A percentile compares a stretch with the other conserved stretches of the same genome.
Evolutionary conservation across 2,888 invertebrate species (phyloP).

Genomic region (Pomacea canaliculata): DNA sequence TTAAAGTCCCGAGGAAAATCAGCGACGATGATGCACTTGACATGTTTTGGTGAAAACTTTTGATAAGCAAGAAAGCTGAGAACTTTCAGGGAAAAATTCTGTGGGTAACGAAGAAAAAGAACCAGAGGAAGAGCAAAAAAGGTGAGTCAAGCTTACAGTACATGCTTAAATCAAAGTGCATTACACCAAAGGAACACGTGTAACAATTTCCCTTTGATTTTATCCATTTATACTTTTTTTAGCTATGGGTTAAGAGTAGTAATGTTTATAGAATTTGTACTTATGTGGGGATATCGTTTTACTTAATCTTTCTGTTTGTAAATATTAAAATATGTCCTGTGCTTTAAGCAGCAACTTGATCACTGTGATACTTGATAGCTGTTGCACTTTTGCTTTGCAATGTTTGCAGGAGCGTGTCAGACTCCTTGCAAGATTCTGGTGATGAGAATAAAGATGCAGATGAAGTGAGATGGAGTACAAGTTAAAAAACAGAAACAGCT

Average conservation of each 20-base stretch:
- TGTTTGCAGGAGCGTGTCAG: too few relatives aligned
- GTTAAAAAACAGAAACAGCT: constrained; percentile 81
- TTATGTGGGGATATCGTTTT: too few relatives aligned
- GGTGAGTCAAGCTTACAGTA: background rate
- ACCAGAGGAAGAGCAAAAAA: background rate
- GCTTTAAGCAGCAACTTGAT: too few relatives aligned
- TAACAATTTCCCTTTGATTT: background rate
- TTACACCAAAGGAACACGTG: background rate
- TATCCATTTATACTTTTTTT: too few relatives aligned
- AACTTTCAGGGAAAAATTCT: background rate
- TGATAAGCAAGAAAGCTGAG: constrained; percentile 71
- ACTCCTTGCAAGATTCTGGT: too few relatives aligned
- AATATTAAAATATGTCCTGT: too few relatives aligned
- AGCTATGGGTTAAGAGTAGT: too few relatives aligned
- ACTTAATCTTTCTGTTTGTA: too few relatives aligned
- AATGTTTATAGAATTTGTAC: too few relatives aligned
- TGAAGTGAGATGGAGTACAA: constrained; percentile 84
- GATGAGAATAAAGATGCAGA: too few relatives aligned
- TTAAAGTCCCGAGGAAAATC: constrained; percentile 52
- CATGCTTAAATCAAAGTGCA: background rate
- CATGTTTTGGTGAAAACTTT: constrained; percentile 96
- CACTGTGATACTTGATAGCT: too few relatives aligned
- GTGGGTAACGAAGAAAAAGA: background rate
- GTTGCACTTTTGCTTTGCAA: too few relatives aligned
- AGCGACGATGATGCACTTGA: constrained; percentile 79